Percentiles rank a stretch among this genome's conserved stretches.
phyloP scores from a whole-genome alignment of 64 coral and sea anemone genomes.

The Actinia tenebrosa region DNA sequence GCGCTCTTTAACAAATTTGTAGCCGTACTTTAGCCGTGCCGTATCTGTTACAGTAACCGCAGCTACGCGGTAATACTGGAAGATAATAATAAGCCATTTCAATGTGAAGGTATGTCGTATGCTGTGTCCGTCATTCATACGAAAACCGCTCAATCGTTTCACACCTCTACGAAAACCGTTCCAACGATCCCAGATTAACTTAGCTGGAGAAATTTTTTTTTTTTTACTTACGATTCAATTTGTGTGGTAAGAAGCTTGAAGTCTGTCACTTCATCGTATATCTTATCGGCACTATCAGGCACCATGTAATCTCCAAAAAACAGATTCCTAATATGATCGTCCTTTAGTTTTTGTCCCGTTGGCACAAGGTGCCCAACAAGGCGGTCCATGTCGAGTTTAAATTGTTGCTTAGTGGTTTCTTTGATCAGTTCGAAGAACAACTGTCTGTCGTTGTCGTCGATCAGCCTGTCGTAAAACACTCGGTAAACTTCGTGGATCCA shows the following conservation, averaged over 20 bases:
- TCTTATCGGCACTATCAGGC: constrained; percentile 77
- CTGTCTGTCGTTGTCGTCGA: constrained; percentile 79
- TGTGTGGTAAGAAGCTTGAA: constrained; percentile 64
- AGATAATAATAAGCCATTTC: no score
- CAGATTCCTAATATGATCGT: constrained; percentile 93
- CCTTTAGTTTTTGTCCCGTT: constrained; percentile 84
- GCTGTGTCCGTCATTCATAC: no score
- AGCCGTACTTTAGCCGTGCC: no score
- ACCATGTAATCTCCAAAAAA: constrained; percentile 99
- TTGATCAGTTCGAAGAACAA: constrained; percentile 99
- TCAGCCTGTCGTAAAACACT: constrained; percentile 91
- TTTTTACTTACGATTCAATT: constrained; percentile 83
- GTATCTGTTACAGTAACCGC: no score
- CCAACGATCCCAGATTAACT: no score
- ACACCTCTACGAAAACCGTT: no score
- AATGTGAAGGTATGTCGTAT: no score
- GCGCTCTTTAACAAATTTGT: no score
- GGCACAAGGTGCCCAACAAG: constrained; percentile 80
- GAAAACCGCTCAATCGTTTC: no score
- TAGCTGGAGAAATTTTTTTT: neutral
- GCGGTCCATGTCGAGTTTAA: constrained; percentile 90
- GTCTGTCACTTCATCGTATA: constrained; percentile 87
- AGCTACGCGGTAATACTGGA: no score
- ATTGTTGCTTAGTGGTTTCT: constrained; percentile 86
- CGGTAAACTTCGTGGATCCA: constrained; percentile 96